Evolutionary conservation across 1,140 invertebrate genomes (phyloP).

Genomic region (Aradophagus sp.): DNA sequence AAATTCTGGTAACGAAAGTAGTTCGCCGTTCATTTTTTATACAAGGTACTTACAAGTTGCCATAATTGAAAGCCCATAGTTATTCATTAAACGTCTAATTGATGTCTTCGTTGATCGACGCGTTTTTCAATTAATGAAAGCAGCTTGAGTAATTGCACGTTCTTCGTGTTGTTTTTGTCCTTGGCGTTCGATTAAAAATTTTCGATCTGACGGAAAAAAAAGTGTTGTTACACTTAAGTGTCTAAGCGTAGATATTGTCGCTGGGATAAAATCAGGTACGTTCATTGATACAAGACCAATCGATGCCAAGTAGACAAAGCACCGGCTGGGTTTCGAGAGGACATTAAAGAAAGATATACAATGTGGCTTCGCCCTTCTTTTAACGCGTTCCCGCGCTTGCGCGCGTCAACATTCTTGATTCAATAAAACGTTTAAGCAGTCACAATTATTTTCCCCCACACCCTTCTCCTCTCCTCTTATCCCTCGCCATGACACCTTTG

Average conservation of each 20-base stretch:
- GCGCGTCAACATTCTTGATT: constrained; percentile 9
- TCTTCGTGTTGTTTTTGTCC: neutral
- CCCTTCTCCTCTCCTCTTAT: neutral
- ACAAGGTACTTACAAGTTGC: no score
- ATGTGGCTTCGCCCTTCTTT: no score
- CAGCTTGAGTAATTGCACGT: constrained; percentile 3
- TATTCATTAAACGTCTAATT: no score
- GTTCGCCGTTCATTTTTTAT: no score
- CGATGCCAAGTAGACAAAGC: constrained; percentile 45
- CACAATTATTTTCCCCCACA: constrained; percentile 9
- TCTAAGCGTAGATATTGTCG: constrained; percentile 35
- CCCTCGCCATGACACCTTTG: constrained; percentile 8
- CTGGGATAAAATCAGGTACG: constrained; percentile 36
- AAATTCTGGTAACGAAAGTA: no score
- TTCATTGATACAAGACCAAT: constrained; percentile 43
- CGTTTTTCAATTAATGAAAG: constrained; percentile 3
- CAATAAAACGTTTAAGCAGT: constrained; percentile 28
- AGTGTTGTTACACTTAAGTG: constrained; percentile 42
- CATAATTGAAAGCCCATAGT: no score
- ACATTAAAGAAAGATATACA: constrained; percentile 45
- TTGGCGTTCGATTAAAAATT: constrained; percentile 20
- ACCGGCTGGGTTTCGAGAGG: constrained; percentile 17
- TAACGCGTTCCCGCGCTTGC: neutral
- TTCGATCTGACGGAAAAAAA: constrained; percentile 21
- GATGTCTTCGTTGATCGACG: no score